These are phyloP conservation scores for Ophiodon elongatus DNA, from an alignment of 2,113 vertebrate genomes.

Conservation along the genomic window DNA sequence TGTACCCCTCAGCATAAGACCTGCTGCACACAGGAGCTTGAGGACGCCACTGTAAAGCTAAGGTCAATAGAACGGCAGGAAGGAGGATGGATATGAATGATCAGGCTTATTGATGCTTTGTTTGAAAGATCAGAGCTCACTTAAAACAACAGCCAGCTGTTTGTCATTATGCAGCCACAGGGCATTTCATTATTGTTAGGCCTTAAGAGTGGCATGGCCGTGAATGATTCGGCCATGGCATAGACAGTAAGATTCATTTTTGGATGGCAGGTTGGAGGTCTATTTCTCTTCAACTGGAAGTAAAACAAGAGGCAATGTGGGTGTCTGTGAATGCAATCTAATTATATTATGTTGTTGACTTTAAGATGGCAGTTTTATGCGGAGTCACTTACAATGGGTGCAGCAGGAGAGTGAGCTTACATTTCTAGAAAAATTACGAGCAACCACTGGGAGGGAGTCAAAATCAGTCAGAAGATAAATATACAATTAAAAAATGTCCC, in stretches of 20 bases:
- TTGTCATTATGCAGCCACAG: constrained; percentile 9
- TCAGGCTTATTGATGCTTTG: constrained; percentile 38
- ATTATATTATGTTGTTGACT: constrained; percentile 22
- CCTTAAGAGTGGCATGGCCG: background rate
- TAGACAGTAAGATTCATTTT: constrained; percentile 18
- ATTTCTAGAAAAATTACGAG: background rate
- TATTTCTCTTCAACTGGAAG: background rate
- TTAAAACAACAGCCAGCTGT: constrained; percentile 39
- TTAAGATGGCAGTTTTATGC: constrained; percentile 50
- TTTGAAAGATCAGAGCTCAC: constrained; percentile 49
- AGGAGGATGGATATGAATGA: constrained; percentile 18
- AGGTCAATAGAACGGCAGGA: constrained; percentile 11
- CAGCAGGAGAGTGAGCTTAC: constrained; percentile 6
- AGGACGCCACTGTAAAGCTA: constrained; percentile 9
- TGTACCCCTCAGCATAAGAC: background rate
- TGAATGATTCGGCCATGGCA: constrained; percentile 28
- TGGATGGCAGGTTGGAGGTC: background rate
- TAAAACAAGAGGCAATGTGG: background rate
- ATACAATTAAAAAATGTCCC: background rate
- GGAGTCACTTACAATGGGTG: constrained; percentile 27
- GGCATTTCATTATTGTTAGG: constrained; percentile 42
- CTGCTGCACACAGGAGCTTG: constrained; percentile 21
- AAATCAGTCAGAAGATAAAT: background rate
- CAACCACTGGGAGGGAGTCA: constrained; percentile 1
- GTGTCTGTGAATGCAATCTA: constrained; percentile 27